Conservation (phyloP, 1,140 invertebrate species). For the Rhynchophorus ferrugineus region DNA sequence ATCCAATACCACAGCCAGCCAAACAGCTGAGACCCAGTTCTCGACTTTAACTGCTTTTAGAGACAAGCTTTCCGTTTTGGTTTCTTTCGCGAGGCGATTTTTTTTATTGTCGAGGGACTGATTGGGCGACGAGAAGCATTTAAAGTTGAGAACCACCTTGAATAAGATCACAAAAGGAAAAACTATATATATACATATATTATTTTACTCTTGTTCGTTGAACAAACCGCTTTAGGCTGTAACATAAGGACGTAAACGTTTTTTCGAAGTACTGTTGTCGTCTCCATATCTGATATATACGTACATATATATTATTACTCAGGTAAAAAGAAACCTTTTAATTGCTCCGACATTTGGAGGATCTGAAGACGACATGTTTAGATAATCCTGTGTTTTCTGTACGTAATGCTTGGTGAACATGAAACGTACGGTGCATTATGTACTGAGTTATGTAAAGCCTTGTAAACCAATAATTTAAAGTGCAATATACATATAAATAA, state of each 20-base stretch:
- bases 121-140: background rate
- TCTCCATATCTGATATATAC: constrained; percentile 6
- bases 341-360: no score
- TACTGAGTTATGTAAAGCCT: background rate
- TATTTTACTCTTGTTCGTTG: background rate
- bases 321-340: constrained; percentile 6
- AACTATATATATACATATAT: background rate
- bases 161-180: background rate
- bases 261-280: background rate
- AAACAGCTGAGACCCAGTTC: constrained; percentile 37
- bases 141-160: background rate
- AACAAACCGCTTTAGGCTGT: background rate
- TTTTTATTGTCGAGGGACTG: background rate
- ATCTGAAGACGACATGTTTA: background rate
- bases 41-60: constrained; percentile 31
- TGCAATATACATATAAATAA: constrained; percentile 25
- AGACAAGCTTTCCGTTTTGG: background rate
- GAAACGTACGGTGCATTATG: background rate
- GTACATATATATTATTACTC: constrained; percentile 1
- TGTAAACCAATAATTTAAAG: constrained; percentile 22
- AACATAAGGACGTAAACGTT: background rate
- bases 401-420: background rate
- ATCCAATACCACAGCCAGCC: constrained; percentile 35
- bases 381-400: background rate
- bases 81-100: background rate